Base-by-base conservation (phyloP, 1,140 invertebrate species). In the Helicoverpa zea region DNA sequence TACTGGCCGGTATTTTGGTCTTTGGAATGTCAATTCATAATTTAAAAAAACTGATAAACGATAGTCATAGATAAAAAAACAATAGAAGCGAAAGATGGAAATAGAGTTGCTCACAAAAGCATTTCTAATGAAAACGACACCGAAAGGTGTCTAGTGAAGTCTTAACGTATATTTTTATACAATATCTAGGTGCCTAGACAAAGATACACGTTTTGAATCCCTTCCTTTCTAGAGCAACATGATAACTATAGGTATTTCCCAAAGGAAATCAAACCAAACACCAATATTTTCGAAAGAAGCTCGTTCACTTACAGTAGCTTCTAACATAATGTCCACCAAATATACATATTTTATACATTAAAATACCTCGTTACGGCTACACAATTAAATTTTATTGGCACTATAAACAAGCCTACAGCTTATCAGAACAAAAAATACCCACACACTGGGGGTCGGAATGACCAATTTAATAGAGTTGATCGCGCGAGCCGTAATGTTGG, bases 391-490 rank as follows among this genome's bases (percentile, higher is more conserved):
- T 74, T 74, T 74, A 74, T 59, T 59, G 52, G 35, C 54, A 74
- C 54, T 58, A 74, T 58, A 74, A 59, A 74, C 52, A 74, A 74
- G 54, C 70, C 74, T 73, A 79, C 83, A 82, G 68, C 68, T 72
- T 72, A 81, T 72, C 83, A 81, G 82, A 84, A 84, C 83, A 84
- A 72, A 86, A 86, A 86, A 84, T 82, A 78, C 72, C 75, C 79
- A 74, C 64, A 70, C 74, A 84, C 59, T 81, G 68, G 70, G 76
- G 76, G 51, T 54, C 78, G 49, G 66, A 84, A 84, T 81, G 81
- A 83, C 80, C 86, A 86, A 86, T 86, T 87, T 87, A 86, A 85
- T 87, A 86, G 80, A 81, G 81, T 81, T 82, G 81, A 82, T 81
- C 72, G 81, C 77, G 80, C 66, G 75, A 83, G 59, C 56, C 70